phyloP scores from a whole-genome alignment of 2,888 invertebrate genomes.

The Ophioninae sp. region DNA sequence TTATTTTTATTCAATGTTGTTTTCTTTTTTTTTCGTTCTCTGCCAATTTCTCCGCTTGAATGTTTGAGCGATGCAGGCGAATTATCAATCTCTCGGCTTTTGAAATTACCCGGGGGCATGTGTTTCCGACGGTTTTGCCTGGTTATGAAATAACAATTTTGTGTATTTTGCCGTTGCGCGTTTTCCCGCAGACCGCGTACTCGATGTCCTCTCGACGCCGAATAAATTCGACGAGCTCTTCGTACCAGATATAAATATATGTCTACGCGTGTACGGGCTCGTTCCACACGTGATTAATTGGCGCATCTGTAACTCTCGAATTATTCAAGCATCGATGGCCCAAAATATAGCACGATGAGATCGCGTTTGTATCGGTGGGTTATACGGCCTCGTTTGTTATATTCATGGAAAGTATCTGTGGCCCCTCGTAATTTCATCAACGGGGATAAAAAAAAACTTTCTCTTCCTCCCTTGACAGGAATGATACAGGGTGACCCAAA shows the following conservation, averaged over 20 bases:
- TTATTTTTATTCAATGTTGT: slow-evolving; percentile 46
- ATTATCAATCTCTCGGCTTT: slow-evolving; percentile 55
- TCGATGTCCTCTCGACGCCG: slow-evolving; percentile 49
- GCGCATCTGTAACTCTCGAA: slow-evolving; percentile 63
- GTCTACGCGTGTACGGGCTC: background rate
- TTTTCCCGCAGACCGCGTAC: slow-evolving; percentile 23
- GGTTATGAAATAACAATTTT: slow-evolving; percentile 64
- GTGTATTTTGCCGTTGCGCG: slow-evolving; percentile 58
- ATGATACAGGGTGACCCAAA: slow-evolving; percentile 20
- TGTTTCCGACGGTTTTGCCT: slow-evolving; percentile 50
- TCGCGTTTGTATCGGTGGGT: slow-evolving; percentile 16
- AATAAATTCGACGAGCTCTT: slow-evolving; percentile 59
- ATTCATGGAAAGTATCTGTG: slow-evolving; percentile 49
- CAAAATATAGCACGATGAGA: slow-evolving; percentile 59
- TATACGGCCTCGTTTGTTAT: slow-evolving; percentile 48
- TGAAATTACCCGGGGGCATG: slow-evolving; percentile 41
- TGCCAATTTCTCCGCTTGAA: slow-evolving; percentile 46
- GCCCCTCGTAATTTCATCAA: slow-evolving; percentile 48
- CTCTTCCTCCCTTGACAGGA: slow-evolving; percentile 46
- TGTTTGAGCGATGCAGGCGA: slow-evolving; percentile 27
- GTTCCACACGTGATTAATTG: slow-evolving; percentile 61
- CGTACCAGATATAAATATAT: slow-evolving; percentile 11
- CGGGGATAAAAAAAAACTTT: slow-evolving; percentile 28
- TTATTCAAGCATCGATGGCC: slow-evolving; percentile 61
- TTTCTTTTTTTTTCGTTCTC: slow-evolving; percentile 8